Evolutionary conservation across 2,888 invertebrate species (phyloP).

Genomic region (Lysandra coridon): DNA sequence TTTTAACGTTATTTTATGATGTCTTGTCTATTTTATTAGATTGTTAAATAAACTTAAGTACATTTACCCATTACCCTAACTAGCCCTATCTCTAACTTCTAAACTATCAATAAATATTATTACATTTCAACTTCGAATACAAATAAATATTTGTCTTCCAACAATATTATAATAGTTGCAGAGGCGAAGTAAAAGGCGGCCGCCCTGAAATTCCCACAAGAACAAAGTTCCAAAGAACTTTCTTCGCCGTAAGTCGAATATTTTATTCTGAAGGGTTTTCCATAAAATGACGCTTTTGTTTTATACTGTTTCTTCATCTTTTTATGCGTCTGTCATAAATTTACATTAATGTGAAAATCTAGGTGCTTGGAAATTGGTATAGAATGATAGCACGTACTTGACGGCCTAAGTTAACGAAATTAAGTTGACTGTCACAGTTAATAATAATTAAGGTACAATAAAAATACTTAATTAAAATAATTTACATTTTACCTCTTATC

Average conservation of each 20-base stretch:
- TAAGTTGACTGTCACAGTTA: too few species aligned
- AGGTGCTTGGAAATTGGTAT: too few species aligned
- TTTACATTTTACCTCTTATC: too few species aligned
- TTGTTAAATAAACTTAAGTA: background rate
- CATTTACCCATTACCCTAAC: too few species aligned
- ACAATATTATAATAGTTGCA: background rate
- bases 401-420: too few species aligned
- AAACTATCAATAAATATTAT: background rate
- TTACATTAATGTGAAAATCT: too few species aligned
- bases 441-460: too few species aligned
- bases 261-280: conserved; percentile 12
- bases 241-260: conserved; percentile 19
- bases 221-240: conserved; percentile 25
- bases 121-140: background rate
- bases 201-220: conserved; percentile 16
- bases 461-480: too few species aligned
- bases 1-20: background rate
- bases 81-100: too few species aligned
- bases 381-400: too few species aligned
- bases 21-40: background rate
- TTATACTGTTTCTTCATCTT: background rate
- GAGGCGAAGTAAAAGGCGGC: background rate
- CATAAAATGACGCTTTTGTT: background rate
- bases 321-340: background rate
- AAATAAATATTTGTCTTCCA: background rate